phyloP scores from a whole-genome alignment of 35 echinoderm and acorn worm genomes.

The Patiria miniata region DNA sequence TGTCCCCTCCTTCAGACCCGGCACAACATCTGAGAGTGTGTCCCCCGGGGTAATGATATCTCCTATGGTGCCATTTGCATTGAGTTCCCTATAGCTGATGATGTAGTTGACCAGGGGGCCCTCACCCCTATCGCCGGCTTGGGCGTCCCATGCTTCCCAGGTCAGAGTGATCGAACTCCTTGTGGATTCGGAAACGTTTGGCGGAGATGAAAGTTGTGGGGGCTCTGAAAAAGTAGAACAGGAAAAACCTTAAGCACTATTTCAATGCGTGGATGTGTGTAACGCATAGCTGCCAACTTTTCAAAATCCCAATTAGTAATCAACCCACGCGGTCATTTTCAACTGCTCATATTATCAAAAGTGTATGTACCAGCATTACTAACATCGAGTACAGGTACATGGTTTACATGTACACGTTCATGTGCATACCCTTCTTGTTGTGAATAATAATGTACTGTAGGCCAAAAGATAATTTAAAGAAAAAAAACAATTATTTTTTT shows the following conservation, averaged over 20 bases:
- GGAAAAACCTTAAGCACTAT: neutral
- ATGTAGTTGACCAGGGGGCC: neutral
- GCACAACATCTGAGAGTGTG: neutral
- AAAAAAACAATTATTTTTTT: too few relatives aligned
- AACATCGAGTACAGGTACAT: too few relatives aligned
- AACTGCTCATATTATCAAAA: too few relatives aligned
- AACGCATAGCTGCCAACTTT: too few relatives aligned
- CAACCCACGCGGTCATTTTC: too few relatives aligned
- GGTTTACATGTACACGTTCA: too few relatives aligned
- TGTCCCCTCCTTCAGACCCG: neutral
- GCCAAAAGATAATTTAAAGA: too few relatives aligned
- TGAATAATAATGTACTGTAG: too few relatives aligned
- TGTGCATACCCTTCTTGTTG: too few relatives aligned
- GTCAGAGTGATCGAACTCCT: neutral
- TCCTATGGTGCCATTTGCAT: neutral
- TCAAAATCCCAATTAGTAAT: too few relatives aligned
- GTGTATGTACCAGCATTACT: too few relatives aligned
- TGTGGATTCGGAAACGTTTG: neutral
- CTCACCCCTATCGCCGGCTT: neutral
- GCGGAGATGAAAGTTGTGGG: neutral
- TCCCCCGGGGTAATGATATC: neutral
- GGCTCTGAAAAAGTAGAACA: neutral
- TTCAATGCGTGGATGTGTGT: too few relatives aligned
- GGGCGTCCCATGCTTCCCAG: slow-evolving; percentile 10
- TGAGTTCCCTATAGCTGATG: neutral